Conservation (phyloP, 2,888 invertebrate genomes). For the Lymantria monacha region DNA sequence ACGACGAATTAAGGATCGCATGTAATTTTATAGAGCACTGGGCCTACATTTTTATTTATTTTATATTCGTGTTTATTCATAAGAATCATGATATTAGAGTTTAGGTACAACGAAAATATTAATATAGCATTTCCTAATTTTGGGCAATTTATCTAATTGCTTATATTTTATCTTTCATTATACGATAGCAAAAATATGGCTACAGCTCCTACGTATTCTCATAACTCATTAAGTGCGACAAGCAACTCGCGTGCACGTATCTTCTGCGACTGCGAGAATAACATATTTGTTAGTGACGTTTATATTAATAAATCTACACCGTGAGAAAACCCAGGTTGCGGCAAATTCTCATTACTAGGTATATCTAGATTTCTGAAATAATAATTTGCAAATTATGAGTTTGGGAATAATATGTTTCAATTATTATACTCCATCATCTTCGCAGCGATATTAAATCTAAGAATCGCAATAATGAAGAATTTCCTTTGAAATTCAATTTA, state of each 20-base stretch:
- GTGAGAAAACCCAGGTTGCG: conserved; percentile 17
- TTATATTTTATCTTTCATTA: not conserved
- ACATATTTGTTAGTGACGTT: conserved; percentile 20
- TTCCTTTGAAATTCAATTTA: not conserved
- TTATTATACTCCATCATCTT: conserved; percentile 12
- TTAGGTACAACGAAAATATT: too few species aligned
- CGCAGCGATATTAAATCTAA: not conserved
- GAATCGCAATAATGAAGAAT: not conserved
- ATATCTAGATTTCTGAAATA: conserved; percentile 18
- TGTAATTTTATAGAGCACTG: too few species aligned
- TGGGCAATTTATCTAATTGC: not conserved
- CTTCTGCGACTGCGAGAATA: conserved; percentile 10
- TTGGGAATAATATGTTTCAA: conserved; percentile 27
- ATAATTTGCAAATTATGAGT: conserved; percentile 18
- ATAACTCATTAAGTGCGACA: conserved; percentile 39
- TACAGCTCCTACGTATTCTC: conserved; percentile 16
- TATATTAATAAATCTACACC: conserved; percentile 30
- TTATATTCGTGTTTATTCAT: too few species aligned
- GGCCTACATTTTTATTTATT: too few species aligned
- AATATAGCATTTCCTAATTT: not conserved
- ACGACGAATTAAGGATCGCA: too few species aligned
- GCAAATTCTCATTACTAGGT: conserved; percentile 27
- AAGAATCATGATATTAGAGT: too few species aligned
- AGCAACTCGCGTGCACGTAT: conserved; percentile 28
- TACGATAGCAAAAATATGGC: conserved; percentile 26